Conservation (phyloP, 2,888 invertebrate species). For the Lampropteryx suffumata region DNA sequence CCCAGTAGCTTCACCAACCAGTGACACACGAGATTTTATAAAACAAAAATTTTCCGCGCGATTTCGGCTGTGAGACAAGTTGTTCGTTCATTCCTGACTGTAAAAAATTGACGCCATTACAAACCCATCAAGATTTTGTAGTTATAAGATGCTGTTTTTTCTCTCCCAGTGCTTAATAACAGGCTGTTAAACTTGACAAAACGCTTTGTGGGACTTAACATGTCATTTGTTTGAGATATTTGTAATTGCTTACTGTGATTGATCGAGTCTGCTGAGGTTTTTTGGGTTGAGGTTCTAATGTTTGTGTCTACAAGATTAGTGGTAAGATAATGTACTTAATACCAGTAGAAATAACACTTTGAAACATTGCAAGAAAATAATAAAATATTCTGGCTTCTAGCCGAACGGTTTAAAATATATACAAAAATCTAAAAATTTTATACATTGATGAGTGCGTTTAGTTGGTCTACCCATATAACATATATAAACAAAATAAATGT, state of each 20-base stretch:
- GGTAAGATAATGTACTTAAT: too few relatives aligned
- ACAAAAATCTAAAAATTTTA: too few relatives aligned
- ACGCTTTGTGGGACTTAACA: conserved; percentile 56
- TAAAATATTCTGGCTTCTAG: too few relatives aligned
- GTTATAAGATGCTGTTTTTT: conserved; percentile 49
- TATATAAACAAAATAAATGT: too few relatives aligned
- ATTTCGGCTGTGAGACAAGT: background rate
- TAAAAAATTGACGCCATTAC: conserved; percentile 62
- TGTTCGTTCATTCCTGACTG: conserved; percentile 12
- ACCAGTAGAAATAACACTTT: too few relatives aligned
- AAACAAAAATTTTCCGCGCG: too few relatives aligned
- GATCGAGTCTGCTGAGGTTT: conserved; percentile 26
- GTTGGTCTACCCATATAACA: too few relatives aligned
- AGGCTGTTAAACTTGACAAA: conserved; percentile 58
- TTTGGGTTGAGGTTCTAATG: conserved; percentile 6
- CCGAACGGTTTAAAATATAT: too few relatives aligned
- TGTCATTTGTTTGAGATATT: conserved; percentile 46
- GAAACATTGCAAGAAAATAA: too few relatives aligned
- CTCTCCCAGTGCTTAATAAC: conserved; percentile 47
- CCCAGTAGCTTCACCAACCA: too few relatives aligned
- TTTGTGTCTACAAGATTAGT: conserved; percentile 2
- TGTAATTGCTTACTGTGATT: conserved; percentile 33
- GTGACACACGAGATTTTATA: too few relatives aligned
- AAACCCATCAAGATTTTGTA: conserved; percentile 52
- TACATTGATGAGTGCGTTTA: too few relatives aligned